These are phyloP conservation scores for Acleris cristana DNA, from an alignment of 2,888 invertebrate species.

Conservation along the genomic window DNA sequence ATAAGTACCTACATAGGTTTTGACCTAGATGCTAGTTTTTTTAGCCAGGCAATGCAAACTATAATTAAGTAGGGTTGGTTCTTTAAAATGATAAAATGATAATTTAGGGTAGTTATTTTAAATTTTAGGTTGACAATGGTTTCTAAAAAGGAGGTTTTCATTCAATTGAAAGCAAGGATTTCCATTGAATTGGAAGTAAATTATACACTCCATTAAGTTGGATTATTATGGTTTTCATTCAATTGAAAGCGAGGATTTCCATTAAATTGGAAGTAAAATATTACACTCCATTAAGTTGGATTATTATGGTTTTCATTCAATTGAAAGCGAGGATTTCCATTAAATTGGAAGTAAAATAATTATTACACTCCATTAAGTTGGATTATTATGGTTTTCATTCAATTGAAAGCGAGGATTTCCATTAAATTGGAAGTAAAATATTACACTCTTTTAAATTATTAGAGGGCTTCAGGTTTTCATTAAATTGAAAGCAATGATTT, in stretches of 20 bases:
- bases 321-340: not conserved
- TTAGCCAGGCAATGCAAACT: no score
- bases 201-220: not conserved
- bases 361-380: not conserved
- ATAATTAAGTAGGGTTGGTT: no score
- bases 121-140: no score
- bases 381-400: not conserved
- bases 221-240: conserved; percentile 41
- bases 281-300: not conserved
- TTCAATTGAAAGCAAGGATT: conserved; percentile 40
- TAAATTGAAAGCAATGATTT: not conserved
- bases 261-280: not conserved
- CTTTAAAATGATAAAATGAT: no score
- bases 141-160: conserved; percentile 34
- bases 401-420: not conserved
- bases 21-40: no score
- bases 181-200: not conserved
- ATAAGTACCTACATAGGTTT: no score
- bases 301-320: conserved; percentile 44
- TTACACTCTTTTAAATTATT: not conserved
- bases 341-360: not conserved
- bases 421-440: not conserved
- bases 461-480: not conserved
- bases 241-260: conserved; percentile 24
- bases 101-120: no score